Evolutionary conservation across 2,888 invertebrate genomes (phyloP), one percentile per base, ranked within the genome.

Genomic region (Sphaerophoria taeniata): DNA sequence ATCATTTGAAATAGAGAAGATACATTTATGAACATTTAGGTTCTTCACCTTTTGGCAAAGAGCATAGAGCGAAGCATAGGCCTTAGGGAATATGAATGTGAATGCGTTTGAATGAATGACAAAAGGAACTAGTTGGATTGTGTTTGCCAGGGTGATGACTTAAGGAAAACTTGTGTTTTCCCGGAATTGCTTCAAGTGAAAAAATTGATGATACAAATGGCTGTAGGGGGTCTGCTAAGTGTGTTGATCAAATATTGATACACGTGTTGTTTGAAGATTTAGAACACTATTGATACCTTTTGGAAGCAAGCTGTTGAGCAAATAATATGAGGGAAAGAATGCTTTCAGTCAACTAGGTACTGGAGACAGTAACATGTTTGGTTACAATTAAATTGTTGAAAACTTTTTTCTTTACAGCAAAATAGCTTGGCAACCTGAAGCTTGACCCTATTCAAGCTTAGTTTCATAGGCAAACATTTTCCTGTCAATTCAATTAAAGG

Each of bases 31-130:
- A 71, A 56, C 79, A 67, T 79, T 61, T 80, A 81, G 85, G 85
- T 85, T 85, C 85, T 85, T 85, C 85, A 85, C 85, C 85, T 85
- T n/a, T 81, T 73, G 70, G 70, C 51, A 69, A 33, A 39, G 34
- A 45, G 69, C 60, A 16, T 53, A 45, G 12, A 45, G 11, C 36
- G 47, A 51, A n/a, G 31, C 24, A 5, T 49, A 45, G 51, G 1
- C 9, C 12, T 3, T 34, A 33, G 31, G 9, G 6, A 11, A 49
- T 16, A 71, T 58, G 61, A 39, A 72, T 67, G 55, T 61, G 34
- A 73, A 33, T 81, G 76, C 73, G 70, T 84, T 6, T 7, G 14
- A 1, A 34, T 47, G 12, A 3, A 49, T 49, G 47, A 51, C 55
- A 47, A 49, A 76, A 60, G 74, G 71, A 11, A 65, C 49, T 34